These are phyloP conservation scores for Sinosuthora webbiana DNA, from an alignment of 2,113 vertebrate genomes.

Conservation along the genomic window DNA sequence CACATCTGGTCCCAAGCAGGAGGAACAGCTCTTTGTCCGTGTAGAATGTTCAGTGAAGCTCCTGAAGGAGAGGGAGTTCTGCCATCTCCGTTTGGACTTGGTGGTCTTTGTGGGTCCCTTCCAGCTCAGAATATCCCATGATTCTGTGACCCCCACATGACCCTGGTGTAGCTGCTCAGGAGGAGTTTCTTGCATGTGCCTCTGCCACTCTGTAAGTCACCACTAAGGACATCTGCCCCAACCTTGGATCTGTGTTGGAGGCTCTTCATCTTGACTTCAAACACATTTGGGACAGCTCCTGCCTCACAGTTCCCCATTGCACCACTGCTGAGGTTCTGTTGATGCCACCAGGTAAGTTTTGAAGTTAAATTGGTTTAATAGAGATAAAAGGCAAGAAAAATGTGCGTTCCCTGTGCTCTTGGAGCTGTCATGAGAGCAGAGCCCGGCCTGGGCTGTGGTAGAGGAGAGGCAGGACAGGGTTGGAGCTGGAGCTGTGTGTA, in stretches of 20 bases:
- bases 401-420: rapidly evolving
- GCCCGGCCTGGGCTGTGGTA: background rate
- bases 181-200: background rate
- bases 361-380: background rate
- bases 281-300: background rate
- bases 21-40: background rate
- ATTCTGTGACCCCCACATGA: background rate
- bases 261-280: background rate
- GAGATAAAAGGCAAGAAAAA: background rate
- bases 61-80: background rate
- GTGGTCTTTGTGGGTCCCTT: background rate
- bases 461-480: background rate
- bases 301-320: background rate
- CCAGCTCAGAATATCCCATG: background rate
- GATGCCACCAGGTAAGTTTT: background rate
- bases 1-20: background rate
- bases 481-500: background rate
- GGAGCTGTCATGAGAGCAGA: background rate
- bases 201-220: background rate
- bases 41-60: background rate
- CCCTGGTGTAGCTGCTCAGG: background rate
- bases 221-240: background rate
- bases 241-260: background rate
- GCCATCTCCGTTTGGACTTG: rapidly evolving
- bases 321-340: background rate